These are phyloP conservation scores for Erpobdella octoculata DNA, from an alignment of 2,888 invertebrate species.

Conservation along the genomic window DNA sequence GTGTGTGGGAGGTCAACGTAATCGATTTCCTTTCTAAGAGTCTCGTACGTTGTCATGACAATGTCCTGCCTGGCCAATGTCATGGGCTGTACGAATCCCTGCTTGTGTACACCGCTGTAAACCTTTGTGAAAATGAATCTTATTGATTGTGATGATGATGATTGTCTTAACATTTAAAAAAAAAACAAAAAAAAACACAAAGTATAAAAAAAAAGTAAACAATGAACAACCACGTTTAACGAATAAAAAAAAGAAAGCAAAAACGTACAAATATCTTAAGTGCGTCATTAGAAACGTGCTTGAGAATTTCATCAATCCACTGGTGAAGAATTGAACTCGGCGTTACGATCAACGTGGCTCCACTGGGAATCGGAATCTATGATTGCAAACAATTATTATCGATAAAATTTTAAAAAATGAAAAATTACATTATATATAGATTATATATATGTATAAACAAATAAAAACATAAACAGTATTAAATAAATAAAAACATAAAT, in stretches of 20 bases:
- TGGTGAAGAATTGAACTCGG: slow-evolving; percentile 64
- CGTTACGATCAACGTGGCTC: slow-evolving; percentile 66
- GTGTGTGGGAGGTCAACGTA: slow-evolving; percentile 57
- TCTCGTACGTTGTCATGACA: slow-evolving; percentile 66
- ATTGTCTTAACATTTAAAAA: not conserved
- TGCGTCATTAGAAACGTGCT: slow-evolving; percentile 57
- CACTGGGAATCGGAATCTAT: slow-evolving; percentile 56
- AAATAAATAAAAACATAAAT: too few relatives aligned
- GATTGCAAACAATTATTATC: slow-evolving; percentile 11
- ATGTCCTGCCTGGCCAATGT: slow-evolving; percentile 63
- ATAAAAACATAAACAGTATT: too few relatives aligned
- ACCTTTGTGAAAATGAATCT: slow-evolving; percentile 40
- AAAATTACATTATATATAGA: too few relatives aligned
- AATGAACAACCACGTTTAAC: not conserved
- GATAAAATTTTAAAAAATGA: not conserved
- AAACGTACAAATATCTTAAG: slow-evolving; percentile 50
- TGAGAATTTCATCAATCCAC: slow-evolving; percentile 65
- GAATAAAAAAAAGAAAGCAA: not conserved
- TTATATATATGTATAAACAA: too few relatives aligned
- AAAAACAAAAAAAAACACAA: not conserved
- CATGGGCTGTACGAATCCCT: slow-evolving; percentile 60
- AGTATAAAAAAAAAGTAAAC: not conserved
- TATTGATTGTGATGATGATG: not conserved
- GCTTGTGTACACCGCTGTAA: slow-evolving; percentile 55
- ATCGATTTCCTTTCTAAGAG: slow-evolving; percentile 60